phyloP scores from a whole-genome alignment of 2,113 vertebrate species.

The Strix uralensis region DNA sequence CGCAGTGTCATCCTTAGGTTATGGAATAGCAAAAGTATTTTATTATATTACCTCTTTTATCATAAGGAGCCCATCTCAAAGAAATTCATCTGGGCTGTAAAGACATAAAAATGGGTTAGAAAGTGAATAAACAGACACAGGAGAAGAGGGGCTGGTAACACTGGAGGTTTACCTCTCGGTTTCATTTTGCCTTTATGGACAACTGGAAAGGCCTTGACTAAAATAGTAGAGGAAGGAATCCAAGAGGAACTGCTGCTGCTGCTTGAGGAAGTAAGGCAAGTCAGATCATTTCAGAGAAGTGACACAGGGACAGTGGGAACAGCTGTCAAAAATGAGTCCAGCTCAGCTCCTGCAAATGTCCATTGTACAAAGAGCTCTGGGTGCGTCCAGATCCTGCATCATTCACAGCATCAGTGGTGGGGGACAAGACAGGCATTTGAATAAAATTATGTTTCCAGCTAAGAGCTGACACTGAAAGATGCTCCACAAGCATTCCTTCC shows the following conservation, averaged over 20 bases:
- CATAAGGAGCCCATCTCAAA: background rate
- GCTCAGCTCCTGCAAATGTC: background rate
- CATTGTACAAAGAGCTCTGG: background rate
- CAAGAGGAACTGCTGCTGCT: background rate
- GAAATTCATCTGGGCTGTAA: background rate
- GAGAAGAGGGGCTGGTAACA: background rate
- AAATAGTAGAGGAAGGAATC: background rate
- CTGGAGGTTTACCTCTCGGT: background rate
- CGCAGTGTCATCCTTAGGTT: background rate
- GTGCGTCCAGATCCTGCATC: background rate
- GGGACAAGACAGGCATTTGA: background rate
- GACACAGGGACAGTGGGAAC: background rate
- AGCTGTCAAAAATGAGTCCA: background rate
- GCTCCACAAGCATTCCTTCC: background rate
- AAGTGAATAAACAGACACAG: background rate
- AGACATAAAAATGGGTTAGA: background rate
- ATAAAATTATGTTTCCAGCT: background rate
- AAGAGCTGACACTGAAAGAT: background rate
- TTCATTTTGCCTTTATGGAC: background rate
- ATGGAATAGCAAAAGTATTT: background rate
- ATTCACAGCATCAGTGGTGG: background rate
- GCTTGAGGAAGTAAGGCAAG: background rate
- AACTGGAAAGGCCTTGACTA: background rate
- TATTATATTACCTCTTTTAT: background rate
- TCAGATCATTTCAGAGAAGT: background rate